These are phyloP conservation scores for Pangasius larnaudii DNA, from an alignment of 2,797 vertebrate genomes.

Conservation along the genomic window DNA sequence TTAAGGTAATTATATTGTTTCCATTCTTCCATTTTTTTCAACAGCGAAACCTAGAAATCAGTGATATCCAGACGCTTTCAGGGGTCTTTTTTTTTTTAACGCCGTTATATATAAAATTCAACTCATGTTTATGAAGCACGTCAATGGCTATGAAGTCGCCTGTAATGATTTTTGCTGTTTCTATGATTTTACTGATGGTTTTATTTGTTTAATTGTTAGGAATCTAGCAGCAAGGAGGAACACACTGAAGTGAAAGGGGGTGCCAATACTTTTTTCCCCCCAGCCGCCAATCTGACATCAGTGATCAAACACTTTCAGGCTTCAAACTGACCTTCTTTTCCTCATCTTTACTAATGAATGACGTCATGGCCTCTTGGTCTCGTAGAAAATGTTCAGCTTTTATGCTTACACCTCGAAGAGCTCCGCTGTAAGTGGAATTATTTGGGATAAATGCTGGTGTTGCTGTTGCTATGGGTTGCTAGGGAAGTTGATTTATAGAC, in stretches of 20 bases:
- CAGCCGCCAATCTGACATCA: background rate
- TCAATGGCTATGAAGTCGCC: background rate
- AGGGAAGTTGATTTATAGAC: background rate
- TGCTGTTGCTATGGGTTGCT: background rate
- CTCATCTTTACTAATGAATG: background rate
- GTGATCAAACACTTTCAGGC: background rate
- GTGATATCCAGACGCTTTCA: background rate
- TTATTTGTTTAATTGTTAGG: background rate
- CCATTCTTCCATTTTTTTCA: no score
- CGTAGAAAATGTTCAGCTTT: background rate
- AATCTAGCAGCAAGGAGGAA: background rate
- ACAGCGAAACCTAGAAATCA: background rate
- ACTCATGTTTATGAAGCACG: background rate
- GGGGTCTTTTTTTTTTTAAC: background rate
- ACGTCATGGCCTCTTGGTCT: background rate
- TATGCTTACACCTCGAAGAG: background rate
- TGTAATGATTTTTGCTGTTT: background rate
- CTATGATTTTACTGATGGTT: background rate
- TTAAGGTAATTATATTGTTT: background rate
- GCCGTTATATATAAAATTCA: background rate
- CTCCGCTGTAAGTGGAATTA: background rate
- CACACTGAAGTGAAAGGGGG: background rate
- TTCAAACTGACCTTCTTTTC: background rate
- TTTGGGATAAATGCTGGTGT: background rate
- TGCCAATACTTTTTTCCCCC: background rate